Conservation (phyloP, 2,113 vertebrate genomes). For the Phoenicopterus ruber region DNA sequence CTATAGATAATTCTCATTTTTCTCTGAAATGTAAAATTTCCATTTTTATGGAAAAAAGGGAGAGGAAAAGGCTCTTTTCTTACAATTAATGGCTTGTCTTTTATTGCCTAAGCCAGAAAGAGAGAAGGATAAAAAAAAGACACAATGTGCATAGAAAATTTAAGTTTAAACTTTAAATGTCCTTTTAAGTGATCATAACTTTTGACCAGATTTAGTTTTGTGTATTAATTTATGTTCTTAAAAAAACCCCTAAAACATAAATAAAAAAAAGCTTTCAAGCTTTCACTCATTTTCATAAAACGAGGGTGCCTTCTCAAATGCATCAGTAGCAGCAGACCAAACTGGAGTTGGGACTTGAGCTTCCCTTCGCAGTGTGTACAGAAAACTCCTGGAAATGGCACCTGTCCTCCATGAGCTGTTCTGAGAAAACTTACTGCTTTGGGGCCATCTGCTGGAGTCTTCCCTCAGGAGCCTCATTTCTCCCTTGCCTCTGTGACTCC, state of each 20-base stretch:
- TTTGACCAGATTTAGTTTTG: not conserved
- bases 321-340: not conserved
- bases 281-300: not conserved
- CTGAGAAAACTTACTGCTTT: not conserved
- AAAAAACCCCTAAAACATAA: not conserved
- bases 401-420: rapidly evolving
- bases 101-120: not conserved
- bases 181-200: not conserved
- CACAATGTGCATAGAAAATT: not conserved
- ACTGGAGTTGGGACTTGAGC: not conserved
- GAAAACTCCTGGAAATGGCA: not conserved
- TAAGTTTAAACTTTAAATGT: not conserved
- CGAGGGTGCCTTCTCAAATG: not conserved
- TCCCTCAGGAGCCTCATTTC: not conserved
- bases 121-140: not conserved
- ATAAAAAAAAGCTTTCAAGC: not conserved
- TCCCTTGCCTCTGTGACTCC: not conserved
- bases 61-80: not conserved
- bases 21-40: not conserved
- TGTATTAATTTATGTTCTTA: not conserved
- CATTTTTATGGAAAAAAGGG: not conserved
- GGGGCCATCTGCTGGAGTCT: constrained; percentile 53
- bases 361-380: not conserved
- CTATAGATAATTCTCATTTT: not conserved
- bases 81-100: not conserved